Conservation (phyloP, 2,113 vertebrate genomes). For the Bos javanicus region DNA sequence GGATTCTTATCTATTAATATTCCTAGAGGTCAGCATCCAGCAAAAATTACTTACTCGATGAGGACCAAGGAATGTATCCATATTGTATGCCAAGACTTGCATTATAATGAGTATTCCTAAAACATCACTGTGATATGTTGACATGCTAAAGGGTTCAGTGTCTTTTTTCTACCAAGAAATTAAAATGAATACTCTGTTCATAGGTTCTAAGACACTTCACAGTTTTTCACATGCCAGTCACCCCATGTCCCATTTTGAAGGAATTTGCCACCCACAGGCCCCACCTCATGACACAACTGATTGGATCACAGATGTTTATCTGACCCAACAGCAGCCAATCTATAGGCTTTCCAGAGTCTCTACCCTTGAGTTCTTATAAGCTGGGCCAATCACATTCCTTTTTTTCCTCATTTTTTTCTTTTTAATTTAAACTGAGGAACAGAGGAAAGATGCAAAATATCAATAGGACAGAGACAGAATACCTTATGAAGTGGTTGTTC, state of each 20-base stretch:
- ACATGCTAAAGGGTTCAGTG: background rate
- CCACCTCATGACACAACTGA: background rate
- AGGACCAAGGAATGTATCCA: background rate
- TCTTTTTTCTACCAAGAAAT: background rate
- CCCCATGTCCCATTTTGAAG: background rate
- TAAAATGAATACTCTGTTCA: background rate
- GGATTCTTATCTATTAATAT: background rate
- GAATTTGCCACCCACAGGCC: background rate
- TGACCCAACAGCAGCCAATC: background rate
- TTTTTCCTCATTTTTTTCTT: accelerated
- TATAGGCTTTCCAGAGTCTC: background rate
- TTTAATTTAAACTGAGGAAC: background rate
- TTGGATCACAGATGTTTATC: background rate
- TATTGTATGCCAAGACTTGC: background rate
- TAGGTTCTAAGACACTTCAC: background rate
- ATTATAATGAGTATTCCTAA: background rate
- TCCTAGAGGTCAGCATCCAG: background rate
- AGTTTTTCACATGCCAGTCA: background rate
- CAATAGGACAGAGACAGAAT: background rate
- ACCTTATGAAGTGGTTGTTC: background rate
- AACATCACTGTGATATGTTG: background rate
- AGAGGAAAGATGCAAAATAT: background rate
- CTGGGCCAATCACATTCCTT: background rate
- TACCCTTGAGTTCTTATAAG: background rate
- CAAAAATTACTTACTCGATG: background rate